Evolutionary conservation across 2,888 invertebrate species (phyloP), one percentile per base, ranked within the genome.

Genomic region (Pogonocherus hispidulus): DNA sequence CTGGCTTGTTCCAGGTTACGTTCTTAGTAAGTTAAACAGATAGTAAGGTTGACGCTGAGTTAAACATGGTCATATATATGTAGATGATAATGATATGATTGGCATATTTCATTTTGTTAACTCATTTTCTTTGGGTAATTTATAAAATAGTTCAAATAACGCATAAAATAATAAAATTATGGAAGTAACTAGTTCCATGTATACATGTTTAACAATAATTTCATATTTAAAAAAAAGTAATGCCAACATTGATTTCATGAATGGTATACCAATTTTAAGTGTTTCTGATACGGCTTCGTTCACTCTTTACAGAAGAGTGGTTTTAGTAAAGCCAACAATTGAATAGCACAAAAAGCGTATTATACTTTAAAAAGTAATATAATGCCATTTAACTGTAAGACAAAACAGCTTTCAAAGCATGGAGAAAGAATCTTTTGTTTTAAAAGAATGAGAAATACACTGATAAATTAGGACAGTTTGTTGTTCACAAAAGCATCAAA

Each of bases 381-480:
- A 51, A 51, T 51, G 49, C 23, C 22, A 51, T 23, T 51, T 35
- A 54, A 8, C 52, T 16, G 1, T 27, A 57, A 57, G 44, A 57
- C 57, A 57, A 57, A 41, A 57, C 27, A 41, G 22, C 44, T 41
- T 57, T 23, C 41, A 57, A 19, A 41, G 47, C 49, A 49, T 27
- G 9, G 47, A n/a, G n/a, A n/a, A n/a, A 60, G 27, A 46, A 14
- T 46, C 32, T 20, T 60, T 60, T 60, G 44, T 60, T 44, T 60
- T 49, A 8, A 23, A 32, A 44, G 52, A 63, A 52, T 51, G 52
- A 64, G 56, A 55, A 64, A 56, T 56, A 64, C 55, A 64, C 52
- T 62, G 71, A 71, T 68, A 71, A 71, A 68, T 71, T 66, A 68
- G 27, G 67, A 71, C 60, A 68, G 66, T 71, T 71, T 71, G 71